Base-by-base conservation (phyloP, 23 tunicate genomes). In the Halocynthia aurantium region DNA sequence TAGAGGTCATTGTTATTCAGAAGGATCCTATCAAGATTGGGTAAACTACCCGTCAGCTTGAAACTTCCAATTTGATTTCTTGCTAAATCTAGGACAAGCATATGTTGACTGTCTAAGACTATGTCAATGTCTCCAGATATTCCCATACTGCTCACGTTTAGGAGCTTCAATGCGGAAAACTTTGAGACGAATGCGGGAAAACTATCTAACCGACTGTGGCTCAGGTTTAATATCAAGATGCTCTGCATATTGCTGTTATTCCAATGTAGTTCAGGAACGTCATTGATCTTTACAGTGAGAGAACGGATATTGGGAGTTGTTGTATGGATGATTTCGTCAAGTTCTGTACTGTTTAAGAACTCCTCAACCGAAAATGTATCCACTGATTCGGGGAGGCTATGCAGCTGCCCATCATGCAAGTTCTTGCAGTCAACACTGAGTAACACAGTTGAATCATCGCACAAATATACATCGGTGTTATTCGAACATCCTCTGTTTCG, bases 81-180 rank as follows among this genome's bases (percentile, higher is more conserved):
- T 53, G 78, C 55, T 21, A 74, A 53, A 54, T 74, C 78, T 8
- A 74, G 63, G 8, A 54, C 21, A 8, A 17, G 49, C 6, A 74
- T 5, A 8, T 54, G 55, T 2, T 53, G 31, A 54, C 8, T n/a
- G 9, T 13, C 20, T 49, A 74, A 8, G 20, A 54, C 20, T 54
- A 74, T 51, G 10, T 5, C 19, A 40, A 20, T 11, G 10, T 55
- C 60, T 7, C 55, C 21, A n/a, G 17, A 53, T 4, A 74, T 54
- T 8, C 64, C 78, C 4, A 6, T 74, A 53, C 31, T 74, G 78
- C 78, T 74, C n/a, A 74, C 22, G 22, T 74, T 74, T 5, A 74
- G 63, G 56, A 22, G 17, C 56, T 74, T 74, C 64, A 74, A 56
- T 0, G n/a, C 6, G 10, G 62, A 22, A 54, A 54, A 74, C 0